Evolutionary conservation across 1,140 invertebrate species (phyloP), one percentile per base, ranked within the genome.

Genomic region (Drosophila lowei): DNA sequence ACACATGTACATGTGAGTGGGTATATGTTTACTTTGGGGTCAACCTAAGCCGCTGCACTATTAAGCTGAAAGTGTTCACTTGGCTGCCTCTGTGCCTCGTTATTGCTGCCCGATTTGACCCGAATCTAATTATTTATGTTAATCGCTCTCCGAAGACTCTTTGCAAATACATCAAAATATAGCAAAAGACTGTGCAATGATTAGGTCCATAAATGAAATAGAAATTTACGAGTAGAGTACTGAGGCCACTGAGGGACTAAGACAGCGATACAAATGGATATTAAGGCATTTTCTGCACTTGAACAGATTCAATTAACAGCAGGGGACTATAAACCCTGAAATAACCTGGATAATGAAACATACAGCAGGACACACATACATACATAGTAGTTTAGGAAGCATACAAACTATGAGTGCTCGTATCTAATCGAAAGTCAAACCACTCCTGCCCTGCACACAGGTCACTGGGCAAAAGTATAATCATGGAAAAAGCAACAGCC

Each of bases 101-200:
- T 70, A 68, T 76, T 70, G 59, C 52, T 59, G 74, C 48, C 55
- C 65, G 67, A 70, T 60, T 86, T 83, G 73, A 50, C 53, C 58
- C 44, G 48, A 80, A 81, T 68, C 83, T 88, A 88, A 88, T 88
- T 88, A 88, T 88, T 88, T 88, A 88, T 88, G 83, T 83, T 88
- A 88, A 88, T 88, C 83, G 83, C 75, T 83, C 83, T 72, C 83
- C 74, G 47, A 76, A 79, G 78, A 68, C 59, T 3, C 65, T 5
- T 3, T 13, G 42, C 28, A 49, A 50, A 75, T 86, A 75, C 74
- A 78, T 86, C 81, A 86, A 86, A 77, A 73, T 60, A 25, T 62
- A 13, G 34, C 11, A 13, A 13, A 38, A 38, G 34, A 38, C 34
- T 38, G 1, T 38, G 3, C 34, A 4, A 13, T 11, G 34, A 38